Percentiles rank a stretch among this genome's conserved stretches.
phyloP scores from a whole-genome alignment of 2,888 invertebrate genomes.

The Netelia virgata region DNA sequence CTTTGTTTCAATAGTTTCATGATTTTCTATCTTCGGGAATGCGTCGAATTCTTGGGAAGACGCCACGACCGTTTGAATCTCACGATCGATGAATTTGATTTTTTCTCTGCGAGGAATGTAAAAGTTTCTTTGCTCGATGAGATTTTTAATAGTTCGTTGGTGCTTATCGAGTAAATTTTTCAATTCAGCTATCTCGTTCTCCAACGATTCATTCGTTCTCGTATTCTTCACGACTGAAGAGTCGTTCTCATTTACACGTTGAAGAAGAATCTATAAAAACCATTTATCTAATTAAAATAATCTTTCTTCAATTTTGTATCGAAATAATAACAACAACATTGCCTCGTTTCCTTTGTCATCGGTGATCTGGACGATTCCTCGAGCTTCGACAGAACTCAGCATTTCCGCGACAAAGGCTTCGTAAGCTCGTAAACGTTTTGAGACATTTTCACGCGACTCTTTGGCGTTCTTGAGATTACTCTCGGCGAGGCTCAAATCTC shows the following conservation, averaged over 20 bases:
- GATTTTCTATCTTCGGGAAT: background rate
- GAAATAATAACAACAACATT: background rate
- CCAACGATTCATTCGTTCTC: conserved; percentile 23
- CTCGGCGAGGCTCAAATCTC: conserved; percentile 67
- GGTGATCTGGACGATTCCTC: conserved; percentile 66
- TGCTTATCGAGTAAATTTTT: conserved; percentile 52
- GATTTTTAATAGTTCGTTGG: conserved; percentile 53
- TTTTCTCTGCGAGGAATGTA: conserved; percentile 16
- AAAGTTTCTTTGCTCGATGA: conserved; percentile 46
- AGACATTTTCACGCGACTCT: conserved; percentile 58
- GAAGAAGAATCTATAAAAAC: conserved; percentile 59
- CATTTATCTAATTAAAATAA: background rate
- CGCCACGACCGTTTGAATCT: conserved; percentile 45
- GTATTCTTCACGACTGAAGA: background rate
- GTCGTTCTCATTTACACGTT: conserved; percentile 44
- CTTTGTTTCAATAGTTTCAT: background rate
- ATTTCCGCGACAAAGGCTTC: conserved; percentile 69
- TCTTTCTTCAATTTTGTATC: background rate
- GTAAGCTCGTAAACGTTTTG: conserved; percentile 65
- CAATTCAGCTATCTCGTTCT: conserved; percentile 46
- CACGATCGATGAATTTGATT: conserved; percentile 53
- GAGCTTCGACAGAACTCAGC: conserved; percentile 62
- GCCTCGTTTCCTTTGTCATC: conserved; percentile 68
- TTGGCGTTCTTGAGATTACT: conserved; percentile 59
- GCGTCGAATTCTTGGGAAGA: background rate